Percentiles rank a stretch among this genome's conserved stretches.
Conservation (phyloP, 2,797 vertebrate genomes). For the Moxostoma hubbsi region DNA sequence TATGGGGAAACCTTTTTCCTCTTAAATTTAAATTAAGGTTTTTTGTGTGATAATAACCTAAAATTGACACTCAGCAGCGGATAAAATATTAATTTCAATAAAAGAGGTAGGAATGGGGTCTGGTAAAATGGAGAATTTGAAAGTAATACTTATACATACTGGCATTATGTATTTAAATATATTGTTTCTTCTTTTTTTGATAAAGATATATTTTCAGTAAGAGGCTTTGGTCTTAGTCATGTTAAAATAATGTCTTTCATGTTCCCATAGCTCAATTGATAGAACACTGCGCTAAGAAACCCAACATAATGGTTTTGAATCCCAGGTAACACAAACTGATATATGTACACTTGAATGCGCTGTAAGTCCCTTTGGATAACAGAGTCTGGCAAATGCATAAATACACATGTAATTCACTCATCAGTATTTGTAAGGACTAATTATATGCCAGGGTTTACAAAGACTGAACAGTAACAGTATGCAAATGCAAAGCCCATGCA, state of each 20-base stretch:
- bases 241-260: slow-evolving; percentile 15
- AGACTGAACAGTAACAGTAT: neutral
- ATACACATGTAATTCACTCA: neutral
- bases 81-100: slow-evolving; percentile 62
- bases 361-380: neutral
- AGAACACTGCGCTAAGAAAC: neutral
- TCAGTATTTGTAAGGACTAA: too few relatives aligned
- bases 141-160: slow-evolving; percentile 32
- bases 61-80: slow-evolving; percentile 57
- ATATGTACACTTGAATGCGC: neutral
- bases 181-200: too few relatives aligned
- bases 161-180: slow-evolving; percentile 23
- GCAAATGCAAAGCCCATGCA: neutral
- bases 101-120: neutral
- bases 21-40: slow-evolving; percentile 69
- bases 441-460: neutral
- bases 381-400: neutral
- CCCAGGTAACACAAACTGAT: neutral
- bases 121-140: slow-evolving; percentile 27
- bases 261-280: neutral
- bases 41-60: slow-evolving; percentile 66
- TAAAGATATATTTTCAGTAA: slow-evolving; percentile 3
- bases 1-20: slow-evolving; percentile 61
- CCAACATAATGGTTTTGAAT: neutral
- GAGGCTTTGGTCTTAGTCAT: neutral